Evolutionary conservation across 2,888 invertebrate species (phyloP).

Genomic region (Zeuzera pyrina): DNA sequence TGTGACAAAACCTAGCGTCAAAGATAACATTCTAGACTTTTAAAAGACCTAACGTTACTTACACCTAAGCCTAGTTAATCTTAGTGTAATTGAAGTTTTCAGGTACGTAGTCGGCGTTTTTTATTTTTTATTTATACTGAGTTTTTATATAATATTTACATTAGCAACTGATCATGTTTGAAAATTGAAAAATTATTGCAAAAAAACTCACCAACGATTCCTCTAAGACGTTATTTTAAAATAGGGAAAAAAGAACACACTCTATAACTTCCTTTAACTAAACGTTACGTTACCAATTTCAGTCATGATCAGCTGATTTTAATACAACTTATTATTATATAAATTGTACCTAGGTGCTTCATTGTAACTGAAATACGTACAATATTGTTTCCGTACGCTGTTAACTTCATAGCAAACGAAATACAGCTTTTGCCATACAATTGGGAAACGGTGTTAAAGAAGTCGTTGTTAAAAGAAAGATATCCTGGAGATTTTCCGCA

Average conservation of each 20-base stretch:
- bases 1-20: slow-evolving; percentile 62
- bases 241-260: too few relatives aligned
- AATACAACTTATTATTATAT: slow-evolving; percentile 27
- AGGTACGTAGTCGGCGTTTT: slow-evolving; percentile 67
- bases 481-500: too few relatives aligned
- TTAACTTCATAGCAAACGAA: too few relatives aligned
- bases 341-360: slow-evolving; percentile 64
- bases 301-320: not conserved
- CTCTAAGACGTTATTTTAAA: too few relatives aligned
- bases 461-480: too few relatives aligned
- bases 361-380: too few relatives aligned
- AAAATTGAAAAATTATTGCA: slow-evolving; percentile 20
- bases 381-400: too few relatives aligned
- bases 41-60: slow-evolving; percentile 47
- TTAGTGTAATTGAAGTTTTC: slow-evolving; percentile 69
- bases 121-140: slow-evolving; percentile 35
- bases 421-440: too few relatives aligned
- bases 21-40: slow-evolving; percentile 57
- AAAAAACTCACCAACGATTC: too few relatives aligned
- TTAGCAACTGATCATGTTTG: slow-evolving; percentile 23
- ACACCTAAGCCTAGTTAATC: slow-evolving; percentile 54
- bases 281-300: too few relatives aligned
- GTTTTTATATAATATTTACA: slow-evolving; percentile 48
- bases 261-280: too few relatives aligned
- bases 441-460: too few relatives aligned